These are phyloP conservation scores for Apomyelois bistriatella DNA, from an alignment of 2,888 invertebrate genomes.

Conservation along the genomic window DNA sequence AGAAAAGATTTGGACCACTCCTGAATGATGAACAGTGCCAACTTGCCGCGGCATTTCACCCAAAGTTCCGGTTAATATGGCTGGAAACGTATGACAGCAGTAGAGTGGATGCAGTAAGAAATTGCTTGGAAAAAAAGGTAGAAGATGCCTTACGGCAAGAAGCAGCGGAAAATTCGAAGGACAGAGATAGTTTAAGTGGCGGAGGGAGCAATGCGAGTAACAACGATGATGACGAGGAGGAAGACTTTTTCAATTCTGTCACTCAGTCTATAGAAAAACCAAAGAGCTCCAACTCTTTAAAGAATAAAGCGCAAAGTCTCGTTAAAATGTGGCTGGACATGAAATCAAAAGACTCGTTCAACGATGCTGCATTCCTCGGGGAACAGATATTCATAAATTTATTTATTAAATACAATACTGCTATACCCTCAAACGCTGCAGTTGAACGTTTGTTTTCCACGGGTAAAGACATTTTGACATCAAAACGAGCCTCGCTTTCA, in stretches of 20 bases:
- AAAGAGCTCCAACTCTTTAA: slow-evolving; percentile 27
- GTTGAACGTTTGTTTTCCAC: slow-evolving; percentile 26
- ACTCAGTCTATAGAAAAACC: slow-evolving; percentile 23
- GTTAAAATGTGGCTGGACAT: slow-evolving; percentile 34
- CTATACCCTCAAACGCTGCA: slow-evolving; percentile 7
- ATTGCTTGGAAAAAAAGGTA: slow-evolving; percentile 9
- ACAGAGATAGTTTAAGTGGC: slow-evolving; percentile 18
- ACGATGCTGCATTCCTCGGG: slow-evolving; percentile 30
- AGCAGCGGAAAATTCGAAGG: slow-evolving; percentile 13
- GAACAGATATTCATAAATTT: slow-evolving; percentile 27
- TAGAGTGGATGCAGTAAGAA: slow-evolving; percentile 24
- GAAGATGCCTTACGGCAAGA: slow-evolving; percentile 3
- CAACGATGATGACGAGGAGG: slow-evolving; percentile 25
- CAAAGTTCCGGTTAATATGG: slow-evolving; percentile 20
- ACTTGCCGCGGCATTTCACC: slow-evolving; percentile 27
- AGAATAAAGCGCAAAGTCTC: slow-evolving; percentile 29
- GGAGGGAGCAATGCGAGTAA: slow-evolving; percentile 16
- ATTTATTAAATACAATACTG: slow-evolving; percentile 8
- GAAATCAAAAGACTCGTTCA: slow-evolving; percentile 31
- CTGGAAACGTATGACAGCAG: slow-evolving; percentile 25
- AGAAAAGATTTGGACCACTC: slow-evolving; percentile 23
- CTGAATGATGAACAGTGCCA: slow-evolving; percentile 26
- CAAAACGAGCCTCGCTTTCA: slow-evolving; percentile 30
- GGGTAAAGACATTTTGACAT: slow-evolving; percentile 27
- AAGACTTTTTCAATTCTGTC: slow-evolving; percentile 26